Evolutionary conservation across 2,888 invertebrate species (phyloP).

Genomic region (Thumatha senex): DNA sequence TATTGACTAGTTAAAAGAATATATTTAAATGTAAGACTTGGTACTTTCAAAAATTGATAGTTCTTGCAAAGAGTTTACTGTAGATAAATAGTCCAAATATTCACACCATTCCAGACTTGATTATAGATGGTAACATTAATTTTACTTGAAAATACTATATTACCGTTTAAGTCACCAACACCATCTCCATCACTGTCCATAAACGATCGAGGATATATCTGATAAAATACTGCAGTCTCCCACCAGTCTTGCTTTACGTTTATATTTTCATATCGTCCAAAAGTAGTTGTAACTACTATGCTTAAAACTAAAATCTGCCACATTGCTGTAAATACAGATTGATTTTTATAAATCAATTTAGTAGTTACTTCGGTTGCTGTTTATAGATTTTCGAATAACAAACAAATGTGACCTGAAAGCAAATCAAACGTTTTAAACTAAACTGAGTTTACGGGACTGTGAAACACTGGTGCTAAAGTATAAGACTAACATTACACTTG

Average conservation of each 20-base stretch:
- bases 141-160: not conserved
- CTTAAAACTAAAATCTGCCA: conserved; percentile 45
- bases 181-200: conserved; percentile 91
- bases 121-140: no score
- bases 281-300: conserved; percentile 30
- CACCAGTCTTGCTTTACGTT: conserved; percentile 86
- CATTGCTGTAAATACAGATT: conserved; percentile 45
- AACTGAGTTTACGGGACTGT: not conserved
- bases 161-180: conserved; percentile 83
- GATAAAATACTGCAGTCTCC: conserved; percentile 89
- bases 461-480: not conserved
- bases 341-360: not conserved
- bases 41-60: no score
- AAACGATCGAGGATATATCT: conserved; percentile 91
- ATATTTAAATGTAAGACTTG: no score
- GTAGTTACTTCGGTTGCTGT: not conserved
- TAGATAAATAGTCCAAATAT: no score
- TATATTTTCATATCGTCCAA: conserved; percentile 52
- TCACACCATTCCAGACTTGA: no score
- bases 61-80: no score
- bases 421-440: no score
- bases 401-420: no score
- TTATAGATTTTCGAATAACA: no score
- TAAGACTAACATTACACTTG: conserved; percentile 14
- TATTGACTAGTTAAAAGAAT: no score